A percentile compares a stretch with the other conserved stretches of the same genome.
These are phyloP conservation scores for Lota lota DNA, from an alignment of 2,113 vertebrate genomes.

Conservation along the genomic window DNA sequence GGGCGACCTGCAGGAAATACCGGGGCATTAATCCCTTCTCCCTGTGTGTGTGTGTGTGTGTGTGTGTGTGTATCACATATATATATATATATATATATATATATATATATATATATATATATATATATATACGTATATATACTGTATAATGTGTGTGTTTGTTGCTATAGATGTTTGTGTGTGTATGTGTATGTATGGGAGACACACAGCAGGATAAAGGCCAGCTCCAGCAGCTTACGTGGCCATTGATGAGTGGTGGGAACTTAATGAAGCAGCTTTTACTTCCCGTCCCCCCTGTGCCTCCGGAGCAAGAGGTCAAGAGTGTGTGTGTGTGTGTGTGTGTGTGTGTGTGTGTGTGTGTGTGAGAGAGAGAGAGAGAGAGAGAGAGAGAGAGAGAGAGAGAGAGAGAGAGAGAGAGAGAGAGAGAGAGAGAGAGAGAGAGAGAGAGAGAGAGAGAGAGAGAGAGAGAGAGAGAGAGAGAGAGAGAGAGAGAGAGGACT, in stretches of 20 bases:
- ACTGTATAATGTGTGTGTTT: neutral
- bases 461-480: conserved; percentile 23
- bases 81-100: no score
- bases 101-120: neutral
- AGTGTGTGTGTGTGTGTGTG: no score
- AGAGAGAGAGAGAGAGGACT: neutral
- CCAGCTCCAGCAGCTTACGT: conserved; percentile 39
- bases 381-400: neutral
- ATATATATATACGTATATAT: neutral
- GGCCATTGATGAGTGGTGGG: conserved; percentile 61
- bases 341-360: no score
- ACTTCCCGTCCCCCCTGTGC: conserved; percentile 53
- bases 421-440: conserved; percentile 3
- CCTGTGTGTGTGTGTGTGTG: conserved; percentile 19
- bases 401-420: neutral
- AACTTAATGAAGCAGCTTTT: conserved; percentile 61
- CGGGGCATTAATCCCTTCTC: conserved; percentile 42
- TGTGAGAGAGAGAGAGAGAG: no score
- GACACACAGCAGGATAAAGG: conserved; percentile 37
- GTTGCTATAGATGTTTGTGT: neutral
- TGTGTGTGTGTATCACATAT: neutral
- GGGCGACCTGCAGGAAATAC: conserved; percentile 56
- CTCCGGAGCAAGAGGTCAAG: conserved; percentile 37
- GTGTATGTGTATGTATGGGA: conserved; percentile 7
- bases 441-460: conserved; percentile 21